Conservation (phyloP, 2,797 vertebrate species). For the Amblyopsis hoosieri region DNA sequence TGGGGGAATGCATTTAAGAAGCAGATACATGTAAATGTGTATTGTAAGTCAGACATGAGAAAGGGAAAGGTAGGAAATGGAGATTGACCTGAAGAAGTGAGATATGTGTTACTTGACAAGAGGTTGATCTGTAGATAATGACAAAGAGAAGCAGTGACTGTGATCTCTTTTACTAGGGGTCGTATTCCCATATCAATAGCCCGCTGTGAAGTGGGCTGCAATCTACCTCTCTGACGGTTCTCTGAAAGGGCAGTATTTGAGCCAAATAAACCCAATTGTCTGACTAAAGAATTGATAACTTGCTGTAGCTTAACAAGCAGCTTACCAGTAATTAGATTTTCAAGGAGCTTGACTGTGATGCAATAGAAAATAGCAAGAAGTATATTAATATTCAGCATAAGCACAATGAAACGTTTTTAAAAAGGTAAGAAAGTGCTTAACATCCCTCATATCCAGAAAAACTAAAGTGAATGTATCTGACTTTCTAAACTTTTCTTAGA, state of each 20-base stretch:
- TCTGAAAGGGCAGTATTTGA: constrained; percentile 38
- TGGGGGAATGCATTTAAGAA: constrained; percentile 4
- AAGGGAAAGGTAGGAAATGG: constrained; percentile 31
- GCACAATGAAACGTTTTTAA: too few relatives aligned
- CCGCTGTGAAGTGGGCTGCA: constrained; percentile 39
- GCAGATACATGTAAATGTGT: constrained; percentile 16
- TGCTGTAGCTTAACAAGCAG: too few relatives aligned
- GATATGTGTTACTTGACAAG: constrained; percentile 5
- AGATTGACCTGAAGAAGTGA: constrained; percentile 40
- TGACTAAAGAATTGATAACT: too few relatives aligned
- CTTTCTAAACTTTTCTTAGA: too few relatives aligned
- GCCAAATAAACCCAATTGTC: too few relatives aligned
- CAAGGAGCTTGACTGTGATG: too few relatives aligned
- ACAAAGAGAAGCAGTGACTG: constrained; percentile 39
- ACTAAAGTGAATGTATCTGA: too few relatives aligned
- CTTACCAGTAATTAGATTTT: too few relatives aligned
- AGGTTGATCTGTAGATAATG: constrained; percentile 10
- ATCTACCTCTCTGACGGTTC: constrained; percentile 43
- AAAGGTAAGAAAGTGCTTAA: too few relatives aligned
- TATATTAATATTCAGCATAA: too few relatives aligned
- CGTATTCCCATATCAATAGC: constrained; percentile 60
- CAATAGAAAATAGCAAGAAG: too few relatives aligned
- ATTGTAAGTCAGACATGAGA: constrained; percentile 29
- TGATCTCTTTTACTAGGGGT: constrained; percentile 45
- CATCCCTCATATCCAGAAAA: too few relatives aligned